Evolutionary conservation across 2,888 invertebrate species (phyloP).

Genomic region (Melinopterus prodromus): DNA sequence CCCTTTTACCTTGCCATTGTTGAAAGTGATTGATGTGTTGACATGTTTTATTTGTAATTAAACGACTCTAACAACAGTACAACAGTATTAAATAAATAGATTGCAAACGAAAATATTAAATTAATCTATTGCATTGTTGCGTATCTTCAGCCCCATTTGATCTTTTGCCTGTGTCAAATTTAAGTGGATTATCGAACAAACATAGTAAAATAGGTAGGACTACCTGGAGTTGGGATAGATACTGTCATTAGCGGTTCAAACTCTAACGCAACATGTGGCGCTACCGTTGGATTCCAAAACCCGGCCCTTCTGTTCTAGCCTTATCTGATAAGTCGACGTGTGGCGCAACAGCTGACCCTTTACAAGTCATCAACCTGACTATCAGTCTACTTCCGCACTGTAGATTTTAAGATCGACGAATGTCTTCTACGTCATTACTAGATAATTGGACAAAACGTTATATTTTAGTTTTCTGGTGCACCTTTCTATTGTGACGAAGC

Average conservation of each 20-base stretch:
- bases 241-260: slow-evolving; percentile 25
- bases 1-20: too few species aligned
- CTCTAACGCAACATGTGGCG: slow-evolving; percentile 40
- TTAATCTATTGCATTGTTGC: too few species aligned
- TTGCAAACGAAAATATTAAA: too few species aligned
- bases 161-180: background rate
- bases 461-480: background rate
- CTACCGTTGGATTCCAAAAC: slow-evolving; percentile 39
- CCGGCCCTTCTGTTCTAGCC: slow-evolving; percentile 37
- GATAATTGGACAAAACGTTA: background rate
- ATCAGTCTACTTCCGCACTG: background rate
- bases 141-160: too few species aligned
- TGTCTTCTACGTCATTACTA: background rate
- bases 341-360: slow-evolving; percentile 39
- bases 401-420: background rate
- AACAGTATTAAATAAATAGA: too few species aligned
- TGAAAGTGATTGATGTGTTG: too few species aligned
- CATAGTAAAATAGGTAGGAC: background rate
- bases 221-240: slow-evolving; percentile 17
- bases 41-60: too few species aligned
- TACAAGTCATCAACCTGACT: slow-evolving; percentile 6
- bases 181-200: background rate
- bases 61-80: too few species aligned
- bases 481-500: background rate
- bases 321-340: slow-evolving; percentile 42